These are phyloP conservation scores for Panorpa germanica DNA, from an alignment of 2,888 invertebrate genomes.

Conservation along the genomic window DNA sequence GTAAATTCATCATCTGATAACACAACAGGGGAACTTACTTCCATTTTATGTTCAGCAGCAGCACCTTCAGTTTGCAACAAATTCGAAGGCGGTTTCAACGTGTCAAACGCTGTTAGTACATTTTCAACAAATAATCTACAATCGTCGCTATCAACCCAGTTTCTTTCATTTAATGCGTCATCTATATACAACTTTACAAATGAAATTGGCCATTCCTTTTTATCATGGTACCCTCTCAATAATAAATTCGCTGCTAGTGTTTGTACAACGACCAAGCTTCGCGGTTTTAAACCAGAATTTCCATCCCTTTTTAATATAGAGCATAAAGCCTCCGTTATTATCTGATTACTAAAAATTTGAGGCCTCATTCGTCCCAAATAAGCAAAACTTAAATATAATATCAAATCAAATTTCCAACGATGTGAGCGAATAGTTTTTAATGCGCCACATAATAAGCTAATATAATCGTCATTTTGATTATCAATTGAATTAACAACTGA, in stretches of 20 bases:
- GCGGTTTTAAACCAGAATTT: conserved; percentile 44
- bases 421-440: conserved; percentile 60
- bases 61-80: conserved; percentile 41
- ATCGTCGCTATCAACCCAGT: conserved; percentile 86
- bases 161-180: conserved; percentile 80
- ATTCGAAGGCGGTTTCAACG: conserved; percentile 52
- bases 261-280: conserved; percentile 62
- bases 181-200: conserved; percentile 89
- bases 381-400: conserved; percentile 57
- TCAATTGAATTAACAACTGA: conserved; percentile 57
- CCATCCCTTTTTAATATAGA: conserved; percentile 64
- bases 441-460: conserved; percentile 71
- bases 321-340: conserved; percentile 58
- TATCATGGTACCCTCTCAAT: conserved; percentile 62
- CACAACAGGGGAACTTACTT: not conserved
- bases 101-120: conserved; percentile 69
- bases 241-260: conserved; percentile 72
- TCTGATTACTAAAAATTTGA: conserved; percentile 54
- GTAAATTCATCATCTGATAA: conserved; percentile 20
- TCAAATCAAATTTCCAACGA: conserved; percentile 61
- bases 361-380: conserved; percentile 67
- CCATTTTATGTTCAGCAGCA: no score
- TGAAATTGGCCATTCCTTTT: conserved; percentile 76
- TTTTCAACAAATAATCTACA: conserved; percentile 86
- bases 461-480: conserved; percentile 56